Evolutionary conservation across 2,113 vertebrate genomes (phyloP).

Genomic region (Nyctibius bracteatus): DNA sequence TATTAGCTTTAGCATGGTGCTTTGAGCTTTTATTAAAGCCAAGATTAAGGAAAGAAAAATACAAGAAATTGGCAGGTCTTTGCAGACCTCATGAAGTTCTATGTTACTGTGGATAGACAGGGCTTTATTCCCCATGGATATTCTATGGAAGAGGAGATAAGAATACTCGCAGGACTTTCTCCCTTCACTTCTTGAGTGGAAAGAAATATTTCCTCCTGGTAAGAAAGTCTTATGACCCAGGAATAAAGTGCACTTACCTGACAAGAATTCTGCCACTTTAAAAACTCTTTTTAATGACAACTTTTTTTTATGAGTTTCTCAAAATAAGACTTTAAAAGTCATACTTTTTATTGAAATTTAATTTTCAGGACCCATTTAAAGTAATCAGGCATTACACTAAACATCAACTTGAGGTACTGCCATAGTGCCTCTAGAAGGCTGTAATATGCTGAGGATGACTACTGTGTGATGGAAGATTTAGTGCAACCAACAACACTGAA

Average conservation of each 20-base stretch:
- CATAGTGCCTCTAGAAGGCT: neutral
- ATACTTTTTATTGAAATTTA: neutral
- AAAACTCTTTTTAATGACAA: neutral
- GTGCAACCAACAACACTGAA: neutral
- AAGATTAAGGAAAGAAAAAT: neutral
- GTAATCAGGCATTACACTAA: neutral
- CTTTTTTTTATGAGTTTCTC: neutral
- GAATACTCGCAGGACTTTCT: neutral
- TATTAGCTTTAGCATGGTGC: neutral
- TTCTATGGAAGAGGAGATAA: neutral
- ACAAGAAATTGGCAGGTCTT: neutral
- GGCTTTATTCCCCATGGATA: neutral
- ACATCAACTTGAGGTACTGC: neutral
- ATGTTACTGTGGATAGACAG: neutral
- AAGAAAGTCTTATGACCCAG: neutral
- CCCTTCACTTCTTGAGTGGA: neutral
- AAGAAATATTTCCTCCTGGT: neutral
- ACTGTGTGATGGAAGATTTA: neutral
- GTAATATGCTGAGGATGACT: neutral
- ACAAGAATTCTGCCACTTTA: neutral
- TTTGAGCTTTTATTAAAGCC: neutral
- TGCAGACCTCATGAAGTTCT: neutral
- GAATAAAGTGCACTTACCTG: neutral
- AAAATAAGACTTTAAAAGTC: neutral
- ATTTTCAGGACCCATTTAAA: neutral